Evolutionary conservation across 1,140 invertebrate species (phyloP), one percentile per base, ranked within the genome.

Genomic region (Euborellia annulipes): DNA sequence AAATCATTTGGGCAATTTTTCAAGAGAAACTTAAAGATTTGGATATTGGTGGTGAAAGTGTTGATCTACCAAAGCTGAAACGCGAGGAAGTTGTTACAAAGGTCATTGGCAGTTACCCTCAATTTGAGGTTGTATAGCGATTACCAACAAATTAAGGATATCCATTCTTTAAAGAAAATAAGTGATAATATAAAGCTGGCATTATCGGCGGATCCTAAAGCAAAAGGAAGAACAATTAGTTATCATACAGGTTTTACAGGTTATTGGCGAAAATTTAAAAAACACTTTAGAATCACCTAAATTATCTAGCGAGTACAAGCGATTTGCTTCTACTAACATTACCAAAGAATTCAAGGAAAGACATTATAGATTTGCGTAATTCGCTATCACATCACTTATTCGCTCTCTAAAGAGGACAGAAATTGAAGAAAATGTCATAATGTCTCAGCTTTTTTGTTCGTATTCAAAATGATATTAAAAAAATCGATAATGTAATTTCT

Each of bases 41-140:
- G n/a, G n/a, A n/a, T n/a, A n/a, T n/a, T n/a, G n/a, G n/a, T n/a
- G n/a, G n/a, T n/a, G n/a, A n/a, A n/a, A n/a, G n/a, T n/a, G n/a
- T n/a, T n/a, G n/a, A n/a, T n/a, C n/a, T n/a, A n/a, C n/a, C n/a
- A n/a, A n/a, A n/a, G n/a, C n/a, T n/a, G n/a, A n/a, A 41, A 45
- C 41, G 52, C 32, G 39, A 45, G 2, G 21, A 45, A 39, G 23
- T 44, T n/a, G 45, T 54, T 41, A 32, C 22, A 43, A 23, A 47
- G 16, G 52, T 54, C 19, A 30, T 44, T 44, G 22, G 22, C 3
- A 40, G 44, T 9, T 36, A 20, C 45, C 47, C 50, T 43, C 13
- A 54, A 22, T 52, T 54, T 43, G 23, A 22, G 36, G 4, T 46
- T 54, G n/a, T 54, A 54, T 41, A 40, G 14, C 3, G 50, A 52